Conservation (phyloP, 2,888 invertebrate genomes). For the Tetranychus truncatus region DNA sequence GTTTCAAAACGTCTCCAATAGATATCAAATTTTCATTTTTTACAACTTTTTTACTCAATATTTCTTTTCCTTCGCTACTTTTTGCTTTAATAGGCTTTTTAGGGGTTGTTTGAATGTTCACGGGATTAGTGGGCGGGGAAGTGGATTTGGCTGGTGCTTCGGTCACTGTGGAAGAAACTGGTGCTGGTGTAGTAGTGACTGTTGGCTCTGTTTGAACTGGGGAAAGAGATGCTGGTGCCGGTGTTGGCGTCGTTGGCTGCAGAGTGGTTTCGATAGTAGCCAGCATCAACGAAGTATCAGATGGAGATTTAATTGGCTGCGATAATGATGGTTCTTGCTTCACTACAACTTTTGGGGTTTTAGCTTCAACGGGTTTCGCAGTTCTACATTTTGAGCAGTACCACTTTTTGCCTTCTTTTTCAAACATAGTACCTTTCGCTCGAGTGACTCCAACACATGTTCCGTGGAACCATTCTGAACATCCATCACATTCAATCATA, state of each 20-base stretch:
- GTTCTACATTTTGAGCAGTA: constrained; percentile 59
- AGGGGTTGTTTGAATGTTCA: constrained; percentile 1
- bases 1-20: constrained; percentile 7
- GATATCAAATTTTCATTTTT: not conserved
- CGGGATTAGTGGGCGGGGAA: not conserved
- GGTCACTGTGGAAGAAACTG: not conserved
- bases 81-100: constrained; percentile 3
- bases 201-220: not conserved
- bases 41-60: not conserved
- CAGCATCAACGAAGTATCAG: too few relatives aligned
- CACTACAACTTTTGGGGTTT: not conserved
- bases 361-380: not conserved
- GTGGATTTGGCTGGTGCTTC: not conserved
- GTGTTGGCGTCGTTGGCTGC: not conserved
- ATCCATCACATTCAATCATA: constrained; percentile 90
- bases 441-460: constrained; percentile 83
- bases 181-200: not conserved
- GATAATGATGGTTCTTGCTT: not conserved
- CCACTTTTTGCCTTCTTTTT: constrained; percentile 69
- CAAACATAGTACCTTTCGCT: constrained; percentile 60
- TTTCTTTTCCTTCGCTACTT: constrained; percentile 6
- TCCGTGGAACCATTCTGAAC: constrained; percentile 96
- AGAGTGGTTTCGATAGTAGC: too few relatives aligned
- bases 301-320: not conserved
- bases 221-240: not conserved